These are phyloP conservation scores for Rhinolophus sinicus DNA, from an alignment of 2,113 vertebrate species.

Conservation along the genomic window DNA sequence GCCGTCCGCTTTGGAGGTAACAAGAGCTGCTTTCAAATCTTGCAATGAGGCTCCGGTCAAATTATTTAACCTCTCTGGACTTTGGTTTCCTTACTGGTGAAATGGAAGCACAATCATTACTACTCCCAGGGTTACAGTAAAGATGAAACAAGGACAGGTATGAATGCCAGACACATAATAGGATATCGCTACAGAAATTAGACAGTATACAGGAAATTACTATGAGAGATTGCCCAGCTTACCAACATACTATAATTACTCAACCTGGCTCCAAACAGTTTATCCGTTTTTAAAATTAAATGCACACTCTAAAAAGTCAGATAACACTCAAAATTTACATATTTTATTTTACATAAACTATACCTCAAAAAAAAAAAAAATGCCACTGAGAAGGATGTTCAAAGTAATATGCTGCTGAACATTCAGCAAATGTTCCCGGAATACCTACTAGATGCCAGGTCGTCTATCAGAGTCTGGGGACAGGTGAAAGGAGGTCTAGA, in stretches of 20 bases:
- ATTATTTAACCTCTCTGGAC: not conserved
- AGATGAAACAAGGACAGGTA: not conserved
- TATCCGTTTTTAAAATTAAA: slow-evolving; percentile 40
- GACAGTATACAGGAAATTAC: not conserved
- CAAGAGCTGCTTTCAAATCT: not conserved
- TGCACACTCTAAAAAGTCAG: not conserved
- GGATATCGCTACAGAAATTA: not conserved
- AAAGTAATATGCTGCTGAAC: not conserved
- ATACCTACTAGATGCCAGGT: not conserved
- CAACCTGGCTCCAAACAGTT: not conserved
- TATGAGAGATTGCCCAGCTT: not conserved
- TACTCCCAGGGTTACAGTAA: not conserved
- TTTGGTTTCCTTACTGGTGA: not conserved
- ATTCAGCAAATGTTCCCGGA: not conserved
- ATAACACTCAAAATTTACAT: not conserved
- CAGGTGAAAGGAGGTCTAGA: not conserved
- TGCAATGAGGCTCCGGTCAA: not conserved
- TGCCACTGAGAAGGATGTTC: not conserved
- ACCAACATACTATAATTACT: not conserved
- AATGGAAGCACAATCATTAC: not conserved
- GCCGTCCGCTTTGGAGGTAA: not conserved
- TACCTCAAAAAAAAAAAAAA: not conserved
- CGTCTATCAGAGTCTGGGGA: not conserved
- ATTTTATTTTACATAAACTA: not conserved
- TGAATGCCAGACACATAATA: not conserved